Evolutionary conservation across 2,113 vertebrate genomes (phyloP).

Genomic region (Entosphenus tridentatus): DNA sequence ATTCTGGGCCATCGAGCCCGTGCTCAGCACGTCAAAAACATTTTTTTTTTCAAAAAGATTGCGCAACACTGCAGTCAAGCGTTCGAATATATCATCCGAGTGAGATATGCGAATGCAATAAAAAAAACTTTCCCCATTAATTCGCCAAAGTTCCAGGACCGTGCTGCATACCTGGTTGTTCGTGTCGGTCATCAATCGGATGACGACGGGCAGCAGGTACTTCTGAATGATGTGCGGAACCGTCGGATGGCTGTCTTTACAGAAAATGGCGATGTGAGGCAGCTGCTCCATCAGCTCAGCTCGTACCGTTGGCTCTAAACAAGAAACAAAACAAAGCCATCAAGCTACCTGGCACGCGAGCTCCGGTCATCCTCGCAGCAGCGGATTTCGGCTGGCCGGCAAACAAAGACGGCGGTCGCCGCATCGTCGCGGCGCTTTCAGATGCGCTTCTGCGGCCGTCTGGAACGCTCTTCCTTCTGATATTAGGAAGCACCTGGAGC

Average conservation of each 20-base stretch:
- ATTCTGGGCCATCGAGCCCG: too few species aligned
- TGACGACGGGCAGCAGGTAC: conserved; percentile 47
- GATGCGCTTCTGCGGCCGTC: too few species aligned
- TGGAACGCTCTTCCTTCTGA: too few species aligned
- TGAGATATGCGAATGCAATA: too few species aligned
- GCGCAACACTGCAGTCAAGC: neutral
- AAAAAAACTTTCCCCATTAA: neutral
- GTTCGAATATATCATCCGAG: too few species aligned
- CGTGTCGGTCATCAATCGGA: conserved; percentile 44
- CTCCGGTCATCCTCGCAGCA: too few species aligned
- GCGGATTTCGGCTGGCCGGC: too few species aligned
- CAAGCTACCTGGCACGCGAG: neutral
- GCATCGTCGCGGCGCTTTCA: too few species aligned
- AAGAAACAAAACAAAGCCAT: conserved; percentile 10
- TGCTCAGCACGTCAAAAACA: neutral
- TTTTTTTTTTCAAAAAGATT: neutral
- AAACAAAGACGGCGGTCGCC: too few species aligned
- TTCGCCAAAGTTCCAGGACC: neutral
- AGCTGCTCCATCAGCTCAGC: conserved; percentile 70
- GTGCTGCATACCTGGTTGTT: conserved; percentile 45
- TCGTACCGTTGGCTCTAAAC: conserved; percentile 47
- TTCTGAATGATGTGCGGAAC: conserved; percentile 49
- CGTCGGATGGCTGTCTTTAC: conserved; percentile 46
- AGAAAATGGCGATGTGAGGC: conserved; percentile 51
- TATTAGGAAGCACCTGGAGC: too few species aligned